A percentile compares a stretch with the other conserved stretches of the same genome.
These are phyloP conservation scores for Drosophila bipectinata DNA, from an alignment of 1,140 invertebrate species.

Conservation along the genomic window DNA sequence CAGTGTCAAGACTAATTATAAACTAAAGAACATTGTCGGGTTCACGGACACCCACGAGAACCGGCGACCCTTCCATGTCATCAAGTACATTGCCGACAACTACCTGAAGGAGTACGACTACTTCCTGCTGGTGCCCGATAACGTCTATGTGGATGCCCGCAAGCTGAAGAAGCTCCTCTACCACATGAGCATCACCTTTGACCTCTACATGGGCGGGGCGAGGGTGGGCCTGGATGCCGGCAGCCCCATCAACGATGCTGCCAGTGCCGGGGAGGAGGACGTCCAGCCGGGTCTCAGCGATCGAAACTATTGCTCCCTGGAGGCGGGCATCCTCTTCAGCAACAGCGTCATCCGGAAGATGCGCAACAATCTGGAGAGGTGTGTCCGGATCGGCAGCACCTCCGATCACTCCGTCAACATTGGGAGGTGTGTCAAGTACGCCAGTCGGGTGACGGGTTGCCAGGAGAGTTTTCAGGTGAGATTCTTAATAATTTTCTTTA, in stretches of 20 bases:
- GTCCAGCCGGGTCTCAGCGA: constrained; percentile 49
- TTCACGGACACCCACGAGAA: constrained; percentile 91
- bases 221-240: constrained; percentile 41
- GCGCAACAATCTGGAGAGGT: constrained; percentile 91
- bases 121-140: constrained; percentile 94
- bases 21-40: constrained; percentile 90
- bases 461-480: constrained; percentile 85
- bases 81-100: constrained; percentile 95
- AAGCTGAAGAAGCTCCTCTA: constrained; percentile 88
- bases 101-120: constrained; percentile 95
- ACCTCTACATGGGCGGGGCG: constrained; percentile 89
- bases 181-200: constrained; percentile 91
- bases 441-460: constrained; percentile 87
- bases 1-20: constrained; percentile 87
- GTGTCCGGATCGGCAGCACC: constrained; percentile 92
- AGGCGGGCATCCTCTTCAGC: constrained; percentile 90
- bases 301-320: constrained; percentile 84
- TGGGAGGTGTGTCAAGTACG: constrained; percentile 91
- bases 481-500: neutral
- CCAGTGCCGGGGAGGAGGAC: constrained; percentile 6
- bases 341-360: constrained; percentile 91
- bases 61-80: constrained; percentile 91
- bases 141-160: constrained; percentile 91
- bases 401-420: constrained; percentile 92
- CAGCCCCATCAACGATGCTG: neutral